phyloP scores from a whole-genome alignment of 2,797 vertebrate species.

The Somateria mollissima region DNA sequence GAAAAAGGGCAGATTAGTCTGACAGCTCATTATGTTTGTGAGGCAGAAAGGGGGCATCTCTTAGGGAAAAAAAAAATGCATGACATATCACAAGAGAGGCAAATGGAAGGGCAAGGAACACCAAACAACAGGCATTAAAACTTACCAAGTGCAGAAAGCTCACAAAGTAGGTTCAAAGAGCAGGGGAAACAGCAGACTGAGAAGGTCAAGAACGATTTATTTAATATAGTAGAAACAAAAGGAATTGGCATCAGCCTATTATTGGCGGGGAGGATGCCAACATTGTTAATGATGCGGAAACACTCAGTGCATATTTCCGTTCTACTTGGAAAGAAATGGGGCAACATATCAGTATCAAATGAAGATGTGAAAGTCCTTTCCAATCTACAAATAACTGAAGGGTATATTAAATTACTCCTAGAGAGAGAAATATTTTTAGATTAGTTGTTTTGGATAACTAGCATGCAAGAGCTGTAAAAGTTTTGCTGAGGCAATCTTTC shows the following conservation, averaged over 20 bases:
- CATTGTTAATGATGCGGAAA: background rate
- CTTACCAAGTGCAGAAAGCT: background rate
- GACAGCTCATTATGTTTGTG: background rate
- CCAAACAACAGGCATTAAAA: background rate
- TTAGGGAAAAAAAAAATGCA: background rate
- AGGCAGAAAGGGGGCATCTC: background rate
- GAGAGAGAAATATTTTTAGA: background rate
- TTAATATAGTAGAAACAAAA: background rate
- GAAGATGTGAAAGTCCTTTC: conserved; percentile 19
- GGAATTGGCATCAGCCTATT: background rate
- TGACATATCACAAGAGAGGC: background rate
- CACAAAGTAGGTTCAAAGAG: background rate
- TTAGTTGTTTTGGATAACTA: background rate
- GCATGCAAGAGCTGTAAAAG: background rate
- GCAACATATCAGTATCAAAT: background rate
- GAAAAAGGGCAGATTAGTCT: background rate
- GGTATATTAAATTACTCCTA: background rate
- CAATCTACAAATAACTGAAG: conserved; percentile 14
- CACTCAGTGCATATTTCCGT: background rate
- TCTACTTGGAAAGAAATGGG: background rate
- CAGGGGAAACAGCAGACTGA: background rate
- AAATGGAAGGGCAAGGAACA: background rate
- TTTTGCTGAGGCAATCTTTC: conserved; percentile 6
- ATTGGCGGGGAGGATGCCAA: background rate
- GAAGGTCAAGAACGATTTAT: background rate